Evolutionary conservation across 2,797 vertebrate genomes (phyloP), one percentile per base, ranked within the genome.

Genomic region (Macropus fuliginosus): DNA sequence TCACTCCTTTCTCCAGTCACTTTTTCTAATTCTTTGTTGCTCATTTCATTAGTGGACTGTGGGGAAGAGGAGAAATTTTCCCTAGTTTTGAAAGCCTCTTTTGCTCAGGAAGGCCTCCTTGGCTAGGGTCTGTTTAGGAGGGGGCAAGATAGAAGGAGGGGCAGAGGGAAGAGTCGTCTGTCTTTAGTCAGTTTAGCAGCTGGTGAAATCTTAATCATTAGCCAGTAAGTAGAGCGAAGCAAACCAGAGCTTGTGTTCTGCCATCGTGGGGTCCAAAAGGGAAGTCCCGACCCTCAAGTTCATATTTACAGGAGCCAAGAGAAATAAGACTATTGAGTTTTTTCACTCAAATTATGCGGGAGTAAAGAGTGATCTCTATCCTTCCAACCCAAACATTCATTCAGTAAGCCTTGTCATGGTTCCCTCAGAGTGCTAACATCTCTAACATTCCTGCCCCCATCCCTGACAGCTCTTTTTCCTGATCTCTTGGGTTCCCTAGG

Each of bases 401-500:
- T 57, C 5, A 31, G 0, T 59, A 18, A 59, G 50, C 56, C 28
- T 57, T 90, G 5, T 59, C 14, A 54, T 59, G 27, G 56, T 94
- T 40, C 92, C 57, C 56, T 89, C 56, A 66, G 5, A n/a, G 91
- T 94, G 89, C 40, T 29, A 0, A 46, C 29, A 93, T 56, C 40
- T 89, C 87, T 54, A 92, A 50, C 12, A 0, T 31, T 91, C 21
- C 46, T 29, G 50, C 87, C 0, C 52, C 13, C n/a, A 90, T 95
- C 50, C 54, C 31, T 1, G 11, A 9, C n/a, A 54, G 59, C 34
- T 54, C 54, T 54, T 56, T 24, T n/a, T 90, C 10, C 27, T 96
- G 89, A 95, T 18, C 66, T 29, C 31, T 62, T 56, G 40, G 21
- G 52, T 52, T 56, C 3, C 81, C 59, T 95, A 99, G 99, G 97